Evolutionary conservation across 2,888 invertebrate genomes (phyloP), one percentile per base, ranked within the genome.

Genomic region (Capitulum mitella): DNA sequence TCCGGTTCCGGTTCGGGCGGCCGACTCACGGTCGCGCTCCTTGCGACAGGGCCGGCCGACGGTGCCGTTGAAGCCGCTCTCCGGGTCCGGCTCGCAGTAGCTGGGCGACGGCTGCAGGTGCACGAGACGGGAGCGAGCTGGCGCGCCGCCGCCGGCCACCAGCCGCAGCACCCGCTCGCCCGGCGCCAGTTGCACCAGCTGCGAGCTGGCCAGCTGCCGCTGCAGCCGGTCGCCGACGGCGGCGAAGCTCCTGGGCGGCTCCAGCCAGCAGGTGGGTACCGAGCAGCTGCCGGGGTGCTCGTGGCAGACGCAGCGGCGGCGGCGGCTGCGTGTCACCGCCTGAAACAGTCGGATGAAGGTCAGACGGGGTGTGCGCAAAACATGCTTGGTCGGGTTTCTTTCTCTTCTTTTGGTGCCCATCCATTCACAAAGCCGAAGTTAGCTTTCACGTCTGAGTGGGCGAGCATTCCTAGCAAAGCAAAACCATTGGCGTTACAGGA

Each of bases 281-380:
- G 70, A 81, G 58, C 75, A 74, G 76, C 22, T 79, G 78, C 46
- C 76, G n/a, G 40, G 79, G 77, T 5, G 78, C 48, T 10, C 58
- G 70, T 14, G 58, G 61, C 29, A 37, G 16, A 10, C 79, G 79
- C 32, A 77, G n/a, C 16, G 79, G 64, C 54, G 78, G 78, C 16
- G 78, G 78, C 64, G 78, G 77, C 61, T 77, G 58, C 54, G 79
- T 77, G 58, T 80, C 79, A 29, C 78, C 78, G 46, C 48, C 80
- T 79, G 79, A n/a, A n/a, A n/a, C n/a, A n/a, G n/a, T n/a, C n/a
- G n/a, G n/a, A n/a, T n/a, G n/a, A n/a, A n/a, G n/a, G n/a, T n/a
- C n/a, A n/a, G n/a, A n/a, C n/a, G n/a, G n/a, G n/a, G n/a, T n/a
- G n/a, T n/a, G n/a, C n/a, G n/a, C n/a, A n/a, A n/a, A n/a, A n/a